Percentiles rank a stretch among this genome's conserved stretches.
Conservation (phyloP, 2,113 vertebrate genomes). For the Lepus europaeus region DNA sequence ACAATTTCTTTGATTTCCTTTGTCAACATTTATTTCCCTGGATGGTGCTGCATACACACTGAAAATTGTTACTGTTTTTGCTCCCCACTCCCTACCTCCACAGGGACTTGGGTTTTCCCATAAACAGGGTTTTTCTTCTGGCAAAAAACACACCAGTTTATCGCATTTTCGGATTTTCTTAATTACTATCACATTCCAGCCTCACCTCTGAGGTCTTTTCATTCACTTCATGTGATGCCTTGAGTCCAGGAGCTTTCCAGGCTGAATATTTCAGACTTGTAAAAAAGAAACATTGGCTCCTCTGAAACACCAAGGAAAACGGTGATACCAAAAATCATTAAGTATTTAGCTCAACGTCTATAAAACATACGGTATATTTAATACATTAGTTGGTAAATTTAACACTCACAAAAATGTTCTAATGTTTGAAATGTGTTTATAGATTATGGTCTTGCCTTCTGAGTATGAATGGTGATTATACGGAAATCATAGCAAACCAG, state of each 20-base stretch:
- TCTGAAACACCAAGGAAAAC: slow-evolving; percentile 29
- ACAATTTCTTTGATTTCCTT: slow-evolving; percentile 33
- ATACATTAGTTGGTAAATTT: slow-evolving; percentile 28
- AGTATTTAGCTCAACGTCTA: slow-evolving; percentile 43
- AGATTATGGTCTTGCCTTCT: slow-evolving; percentile 10
- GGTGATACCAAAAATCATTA: slow-evolving; percentile 45
- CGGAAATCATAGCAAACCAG: slow-evolving; percentile 26
- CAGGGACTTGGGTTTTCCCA: slow-evolving; percentile 32
- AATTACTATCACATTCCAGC: slow-evolving; percentile 40
- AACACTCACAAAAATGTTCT: slow-evolving; percentile 31
- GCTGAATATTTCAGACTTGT: slow-evolving; percentile 9
- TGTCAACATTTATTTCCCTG: slow-evolving; percentile 66
- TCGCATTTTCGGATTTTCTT: slow-evolving; percentile 63
- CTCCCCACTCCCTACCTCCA: neutral
- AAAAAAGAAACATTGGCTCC: neutral
- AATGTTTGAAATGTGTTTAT: slow-evolving; percentile 11
- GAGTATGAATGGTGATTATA: neutral
- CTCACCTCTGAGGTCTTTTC: slow-evolving; percentile 44
- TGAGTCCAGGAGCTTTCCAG: neutral
- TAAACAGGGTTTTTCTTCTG: slow-evolving; percentile 56
- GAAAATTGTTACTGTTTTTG: slow-evolving; percentile 47
- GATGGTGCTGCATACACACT: neutral
- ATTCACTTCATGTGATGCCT: neutral
- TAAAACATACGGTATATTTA: slow-evolving; percentile 8
- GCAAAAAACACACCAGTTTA: slow-evolving; percentile 47